phyloP scores from a whole-genome alignment of 2,888 invertebrate species.

The Latrodectus elegans region DNA sequence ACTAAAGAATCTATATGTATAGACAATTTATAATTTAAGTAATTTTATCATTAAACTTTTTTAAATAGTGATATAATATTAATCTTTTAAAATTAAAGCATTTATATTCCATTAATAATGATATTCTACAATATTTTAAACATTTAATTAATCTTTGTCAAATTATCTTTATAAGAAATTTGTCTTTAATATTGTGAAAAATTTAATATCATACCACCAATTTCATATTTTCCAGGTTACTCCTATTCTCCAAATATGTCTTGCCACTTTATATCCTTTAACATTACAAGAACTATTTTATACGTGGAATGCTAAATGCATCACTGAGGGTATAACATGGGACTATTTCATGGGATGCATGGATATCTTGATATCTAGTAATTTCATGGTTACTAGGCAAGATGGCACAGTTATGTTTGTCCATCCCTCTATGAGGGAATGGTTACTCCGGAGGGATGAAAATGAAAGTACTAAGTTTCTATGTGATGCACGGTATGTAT shows the following conservation, averaged over 20 bases:
- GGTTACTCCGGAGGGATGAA: constrained; percentile 85
- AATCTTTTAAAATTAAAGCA: no score
- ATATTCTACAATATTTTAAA: no score
- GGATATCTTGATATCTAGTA: constrained; percentile 82
- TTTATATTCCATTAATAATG: no score
- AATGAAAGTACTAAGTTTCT: constrained; percentile 89
- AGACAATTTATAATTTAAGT: no score
- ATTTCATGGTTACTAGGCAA: constrained; percentile 90
- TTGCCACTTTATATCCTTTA: constrained; percentile 92
- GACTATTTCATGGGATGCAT: constrained; percentile 92
- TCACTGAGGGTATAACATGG: constrained; percentile 88
- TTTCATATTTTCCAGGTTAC: constrained; percentile 78
- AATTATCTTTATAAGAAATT: not conserved
- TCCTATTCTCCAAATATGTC: constrained; percentile 90
- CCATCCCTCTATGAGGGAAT: constrained; percentile 98
- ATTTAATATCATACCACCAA: not conserved
- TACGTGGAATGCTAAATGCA: constrained; percentile 89
- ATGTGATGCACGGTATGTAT: constrained; percentile 84
- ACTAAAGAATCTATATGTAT: no score
- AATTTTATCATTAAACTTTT: no score
- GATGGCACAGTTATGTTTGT: constrained; percentile 98
- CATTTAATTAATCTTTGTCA: no score
- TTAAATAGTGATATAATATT: no score
- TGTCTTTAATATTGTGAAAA: not conserved
- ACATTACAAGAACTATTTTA: constrained; percentile 93